Evolutionary conservation across 2,888 invertebrate genomes (phyloP).

Genomic region (Apamea monoglypha): DNA sequence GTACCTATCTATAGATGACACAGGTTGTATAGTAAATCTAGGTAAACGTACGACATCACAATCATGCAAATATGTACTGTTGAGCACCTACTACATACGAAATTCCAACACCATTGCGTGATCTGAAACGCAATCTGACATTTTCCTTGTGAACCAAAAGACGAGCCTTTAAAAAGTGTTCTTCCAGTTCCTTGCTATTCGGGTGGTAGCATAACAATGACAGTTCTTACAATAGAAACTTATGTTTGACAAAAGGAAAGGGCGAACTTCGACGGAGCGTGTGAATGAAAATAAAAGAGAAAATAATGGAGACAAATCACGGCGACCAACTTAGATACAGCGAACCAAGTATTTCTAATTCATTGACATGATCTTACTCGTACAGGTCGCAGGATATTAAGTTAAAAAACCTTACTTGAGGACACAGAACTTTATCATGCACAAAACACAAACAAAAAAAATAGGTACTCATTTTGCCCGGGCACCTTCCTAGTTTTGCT

Average conservation of each 20-base stretch:
- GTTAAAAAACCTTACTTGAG: neutral
- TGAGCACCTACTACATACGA: slow-evolving; percentile 42
- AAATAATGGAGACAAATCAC: slow-evolving; percentile 78
- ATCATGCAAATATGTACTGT: slow-evolving; percentile 46
- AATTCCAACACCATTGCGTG: slow-evolving; percentile 61
- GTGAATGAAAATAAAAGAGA: slow-evolving; percentile 83
- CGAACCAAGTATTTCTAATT: slow-evolving; percentile 56
- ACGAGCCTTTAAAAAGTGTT: slow-evolving; percentile 67
- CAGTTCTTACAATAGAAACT: slow-evolving; percentile 83
- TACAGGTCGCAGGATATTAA: slow-evolving; percentile 5
- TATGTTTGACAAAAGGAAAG: slow-evolving; percentile 82
- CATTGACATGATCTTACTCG: slow-evolving; percentile 27
- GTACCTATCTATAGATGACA: neutral
- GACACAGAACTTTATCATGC: too few relatives aligned
- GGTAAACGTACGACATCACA: slow-evolving; percentile 21
- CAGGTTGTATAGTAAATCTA: slow-evolving; percentile 22
- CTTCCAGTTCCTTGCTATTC: slow-evolving; percentile 71
- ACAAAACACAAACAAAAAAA: too few relatives aligned
- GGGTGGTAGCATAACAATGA: slow-evolving; percentile 81
- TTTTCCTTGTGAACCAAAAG: slow-evolving; percentile 60
- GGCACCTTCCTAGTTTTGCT: neutral
- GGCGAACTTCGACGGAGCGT: slow-evolving; percentile 75
- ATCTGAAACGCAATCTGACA: slow-evolving; percentile 51
- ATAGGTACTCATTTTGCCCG: too few relatives aligned
- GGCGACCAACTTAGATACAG: slow-evolving; percentile 67